Conservation (phyloP, 2,888 invertebrate genomes). For the Lycocerus yunnanus region DNA sequence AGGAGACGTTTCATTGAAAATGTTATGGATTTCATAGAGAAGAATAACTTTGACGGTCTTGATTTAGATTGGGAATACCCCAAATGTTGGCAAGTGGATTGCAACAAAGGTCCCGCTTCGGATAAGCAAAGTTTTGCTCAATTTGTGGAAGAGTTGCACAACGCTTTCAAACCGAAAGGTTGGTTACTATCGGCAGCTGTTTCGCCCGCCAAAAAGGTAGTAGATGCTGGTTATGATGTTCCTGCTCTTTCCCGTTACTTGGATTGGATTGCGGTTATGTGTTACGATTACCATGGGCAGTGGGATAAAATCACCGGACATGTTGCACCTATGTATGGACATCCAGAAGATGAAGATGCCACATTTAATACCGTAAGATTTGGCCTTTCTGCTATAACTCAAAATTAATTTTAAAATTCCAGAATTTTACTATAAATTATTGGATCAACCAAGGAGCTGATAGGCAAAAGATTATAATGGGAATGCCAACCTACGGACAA, state of each 20-base stretch:
- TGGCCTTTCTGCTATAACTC: not conserved
- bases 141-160: conserved; percentile 75
- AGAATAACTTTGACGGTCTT: conserved; percentile 85
- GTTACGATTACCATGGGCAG: conserved; percentile 89
- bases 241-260: conserved; percentile 74
- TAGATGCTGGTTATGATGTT: conserved; percentile 85
- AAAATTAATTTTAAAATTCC: conserved; percentile 13
- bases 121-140: conserved; percentile 80
- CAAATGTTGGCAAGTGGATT: conserved; percentile 89
- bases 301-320: conserved; percentile 92
- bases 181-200: conserved; percentile 81
- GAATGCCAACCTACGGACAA: conserved; percentile 89
- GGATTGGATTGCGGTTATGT: conserved; percentile 91
- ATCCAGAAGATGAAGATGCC: conserved; percentile 72
- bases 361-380: conserved; percentile 75
- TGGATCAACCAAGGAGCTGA: conserved; percentile 85
- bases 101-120: conserved; percentile 78
- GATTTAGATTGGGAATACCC: conserved; percentile 96
- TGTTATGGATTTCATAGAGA: conserved; percentile 76
- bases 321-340: conserved; percentile 83
- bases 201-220: conserved; percentile 81
- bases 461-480: conserved; percentile 78
- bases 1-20: conserved; percentile 75
- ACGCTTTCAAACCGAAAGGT: conserved; percentile 72
- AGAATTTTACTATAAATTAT: conserved; percentile 87